Evolutionary conservation across 2,888 invertebrate genomes (phyloP), one percentile per base, ranked within the genome.

Genomic region (Allygus modestus): DNA sequence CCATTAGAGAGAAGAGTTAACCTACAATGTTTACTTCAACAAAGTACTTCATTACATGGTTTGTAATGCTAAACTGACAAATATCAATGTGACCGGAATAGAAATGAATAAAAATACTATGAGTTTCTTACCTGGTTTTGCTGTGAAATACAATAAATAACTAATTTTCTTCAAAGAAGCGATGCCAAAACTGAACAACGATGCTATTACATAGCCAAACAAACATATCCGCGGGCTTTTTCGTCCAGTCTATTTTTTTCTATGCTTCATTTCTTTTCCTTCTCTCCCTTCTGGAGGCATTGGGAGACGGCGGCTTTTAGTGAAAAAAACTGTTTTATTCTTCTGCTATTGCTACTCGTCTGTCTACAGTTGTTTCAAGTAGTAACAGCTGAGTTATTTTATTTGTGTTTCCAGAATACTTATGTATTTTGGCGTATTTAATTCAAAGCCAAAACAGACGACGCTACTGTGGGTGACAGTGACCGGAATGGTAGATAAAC

Each of bases 401-500:
- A 20, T 58, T 23, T 58, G 12, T 23, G 9, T 58, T 58, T 23
- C 2, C 7, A 7, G 58, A 58, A 58, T 7, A 23, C 1, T 46
- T 20, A 58, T 2, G 58, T 58, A 20, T 23, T 58, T 58, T 23
- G 1, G 5, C 12, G 1, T 58, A 12, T n/a, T 23, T 23, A 20
- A 58, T 11, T 58, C 20, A 2, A 20, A 23, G 4, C 12, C n/a
- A 1, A 58, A 58, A 58, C 23, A 58, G 58, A 20, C 20, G 23
- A 58, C 23, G 9, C 20, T 23, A 7, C 7, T 58, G 58, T 58
- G 4, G 58, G 23, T n/a, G 58, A 58, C 58, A 20, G 58, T 58
- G 58, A 58, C 58, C 58, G 58, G 58, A 23, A 23, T 23, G 58
- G 58, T 23, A 58, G 20, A 58, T 7, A 58, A n/a, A 58, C 20